These are phyloP conservation scores for Syngnathoides biaculeatus DNA, from an alignment of 2,113 vertebrate genomes.

Conservation along the genomic window DNA sequence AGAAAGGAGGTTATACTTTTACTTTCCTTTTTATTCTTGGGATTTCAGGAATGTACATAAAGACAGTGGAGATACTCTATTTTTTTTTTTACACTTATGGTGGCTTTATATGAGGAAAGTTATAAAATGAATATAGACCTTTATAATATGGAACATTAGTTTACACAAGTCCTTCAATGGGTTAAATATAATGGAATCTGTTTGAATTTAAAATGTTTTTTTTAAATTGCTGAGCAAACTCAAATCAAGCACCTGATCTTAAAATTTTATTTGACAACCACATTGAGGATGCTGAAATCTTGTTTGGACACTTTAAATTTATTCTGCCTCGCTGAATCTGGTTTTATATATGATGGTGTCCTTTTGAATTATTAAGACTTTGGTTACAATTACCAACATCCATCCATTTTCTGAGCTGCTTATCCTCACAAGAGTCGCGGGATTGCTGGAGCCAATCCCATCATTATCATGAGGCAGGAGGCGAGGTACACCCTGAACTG, in stretches of 20 bases:
- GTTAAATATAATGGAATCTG: not conserved
- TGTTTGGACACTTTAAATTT: not conserved
- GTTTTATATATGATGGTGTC: not conserved
- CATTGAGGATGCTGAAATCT: not conserved
- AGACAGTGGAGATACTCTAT: not conserved
- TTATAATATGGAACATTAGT: not conserved
- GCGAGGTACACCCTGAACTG: no score
- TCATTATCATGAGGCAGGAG: no score
- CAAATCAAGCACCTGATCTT: not conserved
- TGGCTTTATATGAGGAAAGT: not conserved
- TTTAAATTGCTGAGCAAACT: not conserved
- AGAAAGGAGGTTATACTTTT: constrained; percentile 45
- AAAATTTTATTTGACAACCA: constrained; percentile 1
- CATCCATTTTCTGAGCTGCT: no score
- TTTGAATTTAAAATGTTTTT: not conserved
- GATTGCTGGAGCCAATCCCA: no score
- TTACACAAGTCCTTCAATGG: not conserved
- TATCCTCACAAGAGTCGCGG: no score
- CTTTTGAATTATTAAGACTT: not conserved
- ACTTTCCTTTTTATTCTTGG: constrained; percentile 28
- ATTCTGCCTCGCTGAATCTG: not conserved
- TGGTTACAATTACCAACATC: not conserved
- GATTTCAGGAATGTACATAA: constrained; percentile 18
- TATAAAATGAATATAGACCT: not conserved
- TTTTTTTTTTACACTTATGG: not conserved